phyloP scores from a whole-genome alignment of 2,888 invertebrate genomes.

The Phoronis australis region DNA sequence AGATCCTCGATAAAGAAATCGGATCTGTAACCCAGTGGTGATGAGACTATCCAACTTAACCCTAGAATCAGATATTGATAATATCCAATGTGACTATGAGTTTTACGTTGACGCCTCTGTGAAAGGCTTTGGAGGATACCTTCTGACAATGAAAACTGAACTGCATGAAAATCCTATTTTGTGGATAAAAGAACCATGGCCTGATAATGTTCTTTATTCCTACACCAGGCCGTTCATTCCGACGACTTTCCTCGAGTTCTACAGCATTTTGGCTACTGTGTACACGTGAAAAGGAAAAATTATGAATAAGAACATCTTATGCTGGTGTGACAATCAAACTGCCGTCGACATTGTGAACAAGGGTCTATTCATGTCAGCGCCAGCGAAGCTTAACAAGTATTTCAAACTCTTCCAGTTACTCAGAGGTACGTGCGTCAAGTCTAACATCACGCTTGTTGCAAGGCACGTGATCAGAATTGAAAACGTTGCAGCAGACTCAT shows the following conservation, averaged over 20 bases:
- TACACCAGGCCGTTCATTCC: background rate
- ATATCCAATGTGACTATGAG: slow-evolving; percentile 18
- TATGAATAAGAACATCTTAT: slow-evolving; percentile 16
- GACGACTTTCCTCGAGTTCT: slow-evolving; percentile 19
- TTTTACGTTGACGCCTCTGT: slow-evolving; percentile 25
- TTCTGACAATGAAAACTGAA: slow-evolving; percentile 12
- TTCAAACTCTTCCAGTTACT: slow-evolving; percentile 15
- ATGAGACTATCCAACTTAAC: too few species aligned
- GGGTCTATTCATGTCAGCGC: slow-evolving; percentile 7
- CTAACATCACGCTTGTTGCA: slow-evolving; percentile 18
- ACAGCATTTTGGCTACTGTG: slow-evolving; percentile 21
- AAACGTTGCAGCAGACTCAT: slow-evolving; percentile 24
- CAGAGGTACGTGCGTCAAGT: slow-evolving; percentile 12
- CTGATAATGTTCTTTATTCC: background rate
- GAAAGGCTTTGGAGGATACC: slow-evolving; percentile 24
- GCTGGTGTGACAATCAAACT: slow-evolving; percentile 18
- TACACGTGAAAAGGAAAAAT: slow-evolving; percentile 34
- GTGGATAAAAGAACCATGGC: slow-evolving; percentile 1
- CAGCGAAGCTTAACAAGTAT: background rate
- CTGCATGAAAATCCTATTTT: background rate
- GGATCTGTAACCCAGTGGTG: too few species aligned
- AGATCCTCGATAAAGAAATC: too few species aligned
- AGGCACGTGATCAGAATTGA: slow-evolving; percentile 16
- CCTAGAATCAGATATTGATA: too few species aligned
- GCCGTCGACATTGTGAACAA: slow-evolving; percentile 17